These are phyloP conservation scores for Drosophila heteroneura DNA, from an alignment of 2,888 invertebrate genomes.

Conservation along the genomic window DNA sequence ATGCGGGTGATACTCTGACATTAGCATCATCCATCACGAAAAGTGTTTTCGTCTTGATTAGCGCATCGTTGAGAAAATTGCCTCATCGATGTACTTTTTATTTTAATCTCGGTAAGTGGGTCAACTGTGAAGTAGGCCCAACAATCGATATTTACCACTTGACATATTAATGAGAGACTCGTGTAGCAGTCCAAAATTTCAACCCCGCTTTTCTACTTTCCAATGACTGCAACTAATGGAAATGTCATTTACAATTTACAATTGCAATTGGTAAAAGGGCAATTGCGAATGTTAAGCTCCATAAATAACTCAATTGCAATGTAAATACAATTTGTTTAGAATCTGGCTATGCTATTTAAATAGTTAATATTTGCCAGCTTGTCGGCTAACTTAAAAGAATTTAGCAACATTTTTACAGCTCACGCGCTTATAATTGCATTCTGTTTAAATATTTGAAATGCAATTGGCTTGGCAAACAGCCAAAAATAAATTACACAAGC, in stretches of 20 bases:
- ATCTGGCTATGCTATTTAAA: conserved; percentile 3
- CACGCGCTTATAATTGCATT: conserved; percentile 11
- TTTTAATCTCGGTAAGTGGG: conserved; percentile 47
- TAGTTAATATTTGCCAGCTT: not conserved
- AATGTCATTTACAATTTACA: conserved; percentile 41
- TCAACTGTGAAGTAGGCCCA: conserved; percentile 15
- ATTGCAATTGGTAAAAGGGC: conserved; percentile 24
- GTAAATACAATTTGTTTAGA: not conserved
- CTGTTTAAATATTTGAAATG: conserved; percentile 13
- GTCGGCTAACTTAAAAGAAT: not conserved
- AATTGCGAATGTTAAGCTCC: not conserved
- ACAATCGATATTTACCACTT: conserved; percentile 31
- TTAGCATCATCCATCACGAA: conserved; percentile 69
- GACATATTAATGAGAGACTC: conserved; percentile 31
- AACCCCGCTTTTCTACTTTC: conserved; percentile 7
- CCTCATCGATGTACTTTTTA: conserved; percentile 26
- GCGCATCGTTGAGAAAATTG: conserved; percentile 41
- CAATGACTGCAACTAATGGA: conserved; percentile 44
- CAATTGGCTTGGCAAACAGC: conserved; percentile 27
- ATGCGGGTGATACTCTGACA: conserved; percentile 43
- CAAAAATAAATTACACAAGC: conserved; percentile 15
- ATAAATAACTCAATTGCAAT: conserved; percentile 10
- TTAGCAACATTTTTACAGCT: not conserved
- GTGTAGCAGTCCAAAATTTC: conserved; percentile 16
- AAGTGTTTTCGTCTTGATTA: conserved; percentile 58